Base-by-base conservation (phyloP, 2,113 vertebrate species). In the Oncorhynchus masou region DNA sequence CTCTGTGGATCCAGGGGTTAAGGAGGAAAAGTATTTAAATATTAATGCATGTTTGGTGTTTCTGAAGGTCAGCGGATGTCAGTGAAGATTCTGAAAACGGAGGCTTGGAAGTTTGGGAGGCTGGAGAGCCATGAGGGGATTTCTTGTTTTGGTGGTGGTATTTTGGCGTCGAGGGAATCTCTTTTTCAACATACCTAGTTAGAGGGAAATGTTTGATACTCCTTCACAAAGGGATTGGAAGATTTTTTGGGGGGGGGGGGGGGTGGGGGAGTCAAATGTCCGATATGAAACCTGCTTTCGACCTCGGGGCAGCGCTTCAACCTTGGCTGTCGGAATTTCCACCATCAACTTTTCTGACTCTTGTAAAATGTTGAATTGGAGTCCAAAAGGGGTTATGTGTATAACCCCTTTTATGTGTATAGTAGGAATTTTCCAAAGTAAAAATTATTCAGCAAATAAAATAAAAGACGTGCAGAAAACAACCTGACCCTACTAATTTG, bases 21-120 rank as follows among this genome's bases (percentile, higher is more conserved):
- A 83, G 79, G 71, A 77, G 54, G 16, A 71, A 71, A 71, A 4
- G 19, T 77, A 24, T 71, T 77, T 77, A 79, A 83, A 83, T 9
- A 45, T 54, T 4, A 62, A 77, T 74, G 74, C 15, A 83, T 69
- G 75, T 2, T 25, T 22, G 62, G 68, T 80, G 24, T 83, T 77
- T 71, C 51, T 19, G 4, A 54, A 19, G 51, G 71, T 74, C 74
- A 67, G 60, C 16, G 20, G 71, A 20, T 62, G 59, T 62, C 20
- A 11, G 59, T 62, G 59, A 22, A 62, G 16, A n/a, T 62, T 62
- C 7, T 8, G n/a, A 11, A 62, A 54, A 62, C 2, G 5, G 19
- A 62, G n/a, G 1, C 59, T 62, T 62, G 59, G 59, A n/a, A 62
- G 9, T 62, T 3, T n/a, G 59, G 3, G 59, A 62, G n/a, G n/a